phyloP scores from a whole-genome alignment of 35 echinoderm and acorn worm species.

The Apostichopus californicus region DNA sequence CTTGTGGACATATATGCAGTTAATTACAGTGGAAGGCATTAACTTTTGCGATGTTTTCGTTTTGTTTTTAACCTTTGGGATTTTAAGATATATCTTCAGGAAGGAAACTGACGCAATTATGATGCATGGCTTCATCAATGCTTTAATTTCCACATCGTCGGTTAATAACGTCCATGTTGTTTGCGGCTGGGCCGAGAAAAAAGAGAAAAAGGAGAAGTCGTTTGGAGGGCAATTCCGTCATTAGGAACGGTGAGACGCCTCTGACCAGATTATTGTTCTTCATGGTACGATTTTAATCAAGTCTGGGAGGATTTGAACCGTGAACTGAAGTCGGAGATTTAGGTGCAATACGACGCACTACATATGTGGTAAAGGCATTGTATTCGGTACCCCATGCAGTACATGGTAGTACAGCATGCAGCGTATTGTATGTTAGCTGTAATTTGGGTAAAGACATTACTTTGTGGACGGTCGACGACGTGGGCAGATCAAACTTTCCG shows the following conservation, averaged over 20 bases:
- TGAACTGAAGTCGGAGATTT: not conserved
- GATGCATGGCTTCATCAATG: not conserved
- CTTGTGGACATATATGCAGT: no score
- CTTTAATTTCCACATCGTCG: not conserved
- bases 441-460: not conserved
- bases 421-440: not conserved
- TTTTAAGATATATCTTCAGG: not conserved
- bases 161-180: not conserved
- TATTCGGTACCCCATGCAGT: not conserved
- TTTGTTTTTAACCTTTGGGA: not conserved
- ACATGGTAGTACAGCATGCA: not conserved
- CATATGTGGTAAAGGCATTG: not conserved
- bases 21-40: no score
- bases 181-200: no score
- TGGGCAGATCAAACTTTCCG: not conserved
- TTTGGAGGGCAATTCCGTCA: not conserved
- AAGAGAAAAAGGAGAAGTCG: no score
- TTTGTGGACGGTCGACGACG: not conserved
- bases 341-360: not conserved
- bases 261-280: not conserved
- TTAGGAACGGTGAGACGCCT: not conserved
- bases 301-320: not conserved
- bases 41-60: not conserved
- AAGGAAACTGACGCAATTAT: not conserved
- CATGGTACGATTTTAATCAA: not conserved